These are phyloP conservation scores for Petroica traversi DNA, from an alignment of 2,113 vertebrate genomes.

Conservation along the genomic window DNA sequence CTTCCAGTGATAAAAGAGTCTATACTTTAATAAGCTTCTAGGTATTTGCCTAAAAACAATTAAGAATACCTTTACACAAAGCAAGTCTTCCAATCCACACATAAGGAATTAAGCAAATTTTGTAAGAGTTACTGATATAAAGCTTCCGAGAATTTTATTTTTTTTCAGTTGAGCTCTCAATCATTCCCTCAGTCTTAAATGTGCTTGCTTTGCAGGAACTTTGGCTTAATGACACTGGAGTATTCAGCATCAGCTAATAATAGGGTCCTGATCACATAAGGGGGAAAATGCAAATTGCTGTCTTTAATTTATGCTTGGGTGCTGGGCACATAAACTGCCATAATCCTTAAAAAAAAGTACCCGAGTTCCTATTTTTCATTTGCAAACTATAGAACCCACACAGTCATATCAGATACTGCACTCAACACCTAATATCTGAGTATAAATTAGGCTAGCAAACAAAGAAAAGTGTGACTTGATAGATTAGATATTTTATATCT, in stretches of 20 bases:
- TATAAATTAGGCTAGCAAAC: neutral
- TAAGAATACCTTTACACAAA: neutral
- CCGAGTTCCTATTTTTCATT: neutral
- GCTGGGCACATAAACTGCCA: neutral
- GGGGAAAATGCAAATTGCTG: neutral
- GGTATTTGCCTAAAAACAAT: neutral
- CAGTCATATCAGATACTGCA: neutral
- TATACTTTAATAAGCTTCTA: neutral
- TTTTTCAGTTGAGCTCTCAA: neutral
- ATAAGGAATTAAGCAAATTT: neutral
- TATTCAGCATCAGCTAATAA: neutral
- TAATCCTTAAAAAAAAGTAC: neutral
- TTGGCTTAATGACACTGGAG: neutral
- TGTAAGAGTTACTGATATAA: neutral
- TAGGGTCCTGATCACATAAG: neutral
- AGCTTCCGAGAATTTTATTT: neutral
- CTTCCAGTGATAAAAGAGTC: neutral
- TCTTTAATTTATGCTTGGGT: neutral
- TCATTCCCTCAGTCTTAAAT: neutral
- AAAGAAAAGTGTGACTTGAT: neutral
- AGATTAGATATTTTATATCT: neutral
- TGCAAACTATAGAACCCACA: neutral
- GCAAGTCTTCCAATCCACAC: neutral
- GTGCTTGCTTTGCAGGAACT: neutral
- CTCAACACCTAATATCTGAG: neutral